Base-by-base conservation (phyloP, 2,888 invertebrate genomes). In the Marasmarcha lunaedactyla region DNA sequence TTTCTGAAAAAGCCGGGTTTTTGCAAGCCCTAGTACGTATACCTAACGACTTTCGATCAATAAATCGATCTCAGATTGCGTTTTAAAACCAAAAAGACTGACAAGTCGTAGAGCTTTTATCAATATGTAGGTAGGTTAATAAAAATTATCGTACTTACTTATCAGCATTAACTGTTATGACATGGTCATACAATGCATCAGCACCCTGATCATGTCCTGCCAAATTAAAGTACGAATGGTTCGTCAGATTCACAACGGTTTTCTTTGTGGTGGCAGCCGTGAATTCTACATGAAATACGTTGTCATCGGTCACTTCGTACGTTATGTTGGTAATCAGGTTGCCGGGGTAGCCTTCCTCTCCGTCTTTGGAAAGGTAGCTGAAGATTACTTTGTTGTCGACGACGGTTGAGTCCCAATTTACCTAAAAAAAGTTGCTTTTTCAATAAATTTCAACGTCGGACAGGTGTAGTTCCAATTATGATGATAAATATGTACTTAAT, bases 211-310 rank as follows among this genome's bases (percentile, higher is more conserved):
- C 85, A 74, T 96, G 94, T 0, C 97, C 97, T 25, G 91, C 94
- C 44, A 98, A 76, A 71, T 98, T 98, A 70, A 97, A 97, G 67
- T 96, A 98, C 9, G 94, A 89, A 67, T 98, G 97, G 68, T 95
- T 96, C 7, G 95, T 95, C 47, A 98, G 71, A 67, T 95, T 97
- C 35, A 98, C 87, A 5, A 92, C 90, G 0, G 97, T 96, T 33
- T 91, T 87, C 67, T 91, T 91, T 0, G 88, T 89, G 1, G 91
- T 87, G 1, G 86, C 88, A 0, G 93, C 91, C 43, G 84, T 84
- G 72, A 91, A 94, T 42, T 88, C 84, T 7, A 97, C 84, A 27
- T 84, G 66, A 30, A 98, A 74, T 42, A 87, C 86, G 54, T 91
- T 90, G 41, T 90, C 87, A 1, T 87, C 86, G 0, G 85, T 88